Evolutionary conservation across 2,888 invertebrate genomes (phyloP).

Genomic region (Branchipolynoe longqiensis): DNA sequence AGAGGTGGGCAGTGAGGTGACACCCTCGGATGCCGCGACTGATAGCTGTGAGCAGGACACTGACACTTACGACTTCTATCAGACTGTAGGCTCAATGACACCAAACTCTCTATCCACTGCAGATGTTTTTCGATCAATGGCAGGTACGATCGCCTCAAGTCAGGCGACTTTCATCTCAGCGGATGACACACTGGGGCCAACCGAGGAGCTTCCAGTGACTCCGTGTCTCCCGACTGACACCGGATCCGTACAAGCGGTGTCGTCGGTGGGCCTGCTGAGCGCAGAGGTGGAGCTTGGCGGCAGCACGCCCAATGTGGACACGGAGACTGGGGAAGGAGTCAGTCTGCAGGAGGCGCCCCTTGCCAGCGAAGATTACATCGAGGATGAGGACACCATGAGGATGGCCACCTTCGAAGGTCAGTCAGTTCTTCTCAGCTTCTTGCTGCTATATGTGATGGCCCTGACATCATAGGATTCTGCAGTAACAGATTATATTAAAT

Average conservation of each 20-base stretch:
- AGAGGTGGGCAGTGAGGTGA: slow-evolving; percentile 14
- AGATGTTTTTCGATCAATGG: slow-evolving; percentile 16
- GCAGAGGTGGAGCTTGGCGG: background rate
- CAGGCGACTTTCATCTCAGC: slow-evolving; percentile 49
- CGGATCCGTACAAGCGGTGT: background rate
- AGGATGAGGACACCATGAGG: slow-evolving; percentile 28
- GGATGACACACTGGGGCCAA: slow-evolving; percentile 14
- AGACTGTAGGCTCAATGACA: slow-evolving; percentile 34
- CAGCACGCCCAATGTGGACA: background rate
- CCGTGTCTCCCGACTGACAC: background rate
- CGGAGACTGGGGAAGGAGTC: background rate
- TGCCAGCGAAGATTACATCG: slow-evolving; percentile 16
- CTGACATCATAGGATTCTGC: no score
- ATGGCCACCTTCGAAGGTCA: slow-evolving; percentile 25
- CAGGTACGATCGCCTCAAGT: slow-evolving; percentile 34
- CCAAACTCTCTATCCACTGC: slow-evolving; percentile 42
- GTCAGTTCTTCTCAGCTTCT: background rate
- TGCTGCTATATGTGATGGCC: no score
- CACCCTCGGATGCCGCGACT: slow-evolving; percentile 32
- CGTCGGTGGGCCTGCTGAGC: slow-evolving; percentile 16
- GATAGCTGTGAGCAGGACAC: slow-evolving; percentile 55
- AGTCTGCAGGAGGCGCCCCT: background rate
- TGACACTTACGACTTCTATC: slow-evolving; percentile 48
- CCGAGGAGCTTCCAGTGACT: background rate
- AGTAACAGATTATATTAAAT: no score